These are phyloP conservation scores for Takifugu rubripes DNA, from an alignment of 2,797 vertebrate genomes.

Conservation along the genomic window DNA sequence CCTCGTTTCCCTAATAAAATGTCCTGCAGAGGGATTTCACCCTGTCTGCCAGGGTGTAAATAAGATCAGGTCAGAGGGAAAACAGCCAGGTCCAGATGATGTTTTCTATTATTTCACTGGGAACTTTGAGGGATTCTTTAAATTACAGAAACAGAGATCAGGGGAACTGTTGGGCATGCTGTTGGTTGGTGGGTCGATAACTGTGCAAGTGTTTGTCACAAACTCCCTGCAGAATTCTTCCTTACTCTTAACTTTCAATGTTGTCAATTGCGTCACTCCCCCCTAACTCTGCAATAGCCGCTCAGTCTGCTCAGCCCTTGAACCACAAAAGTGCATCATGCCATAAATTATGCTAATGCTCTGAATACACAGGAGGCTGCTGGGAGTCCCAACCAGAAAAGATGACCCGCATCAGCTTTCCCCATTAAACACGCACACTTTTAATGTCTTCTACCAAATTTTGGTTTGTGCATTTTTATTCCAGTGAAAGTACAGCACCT, in stretches of 20 bases:
- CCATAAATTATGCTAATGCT: conserved; percentile 5
- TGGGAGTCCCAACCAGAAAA: not conserved
- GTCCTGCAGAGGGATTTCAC: not conserved
- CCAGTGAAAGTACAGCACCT: conserved; percentile 16
- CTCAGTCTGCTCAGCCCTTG: conserved; percentile 4
- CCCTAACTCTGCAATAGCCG: not conserved
- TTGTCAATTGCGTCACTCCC: no score
- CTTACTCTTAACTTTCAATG: no score
- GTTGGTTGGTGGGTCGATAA: no score
- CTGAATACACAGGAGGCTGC: not conserved
- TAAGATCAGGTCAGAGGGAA: not conserved
- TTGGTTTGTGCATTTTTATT: conserved; percentile 49
- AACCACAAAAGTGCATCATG: conserved; percentile 12
- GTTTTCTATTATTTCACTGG: not conserved
- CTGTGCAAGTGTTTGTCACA: no score
- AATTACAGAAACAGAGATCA: no score
- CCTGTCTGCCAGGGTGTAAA: not conserved
- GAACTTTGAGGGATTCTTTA: no score
- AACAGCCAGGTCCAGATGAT: conserved; percentile 7
- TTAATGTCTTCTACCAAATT: conserved; percentile 26
- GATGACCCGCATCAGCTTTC: conserved; percentile 9
- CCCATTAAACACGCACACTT: conserved; percentile 14
- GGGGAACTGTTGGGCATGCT: no score
- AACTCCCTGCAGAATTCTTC: no score
- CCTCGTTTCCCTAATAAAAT: not conserved